Conservation (phyloP, 2,113 vertebrate genomes). For the Pelvicachromis taeniatus region DNA sequence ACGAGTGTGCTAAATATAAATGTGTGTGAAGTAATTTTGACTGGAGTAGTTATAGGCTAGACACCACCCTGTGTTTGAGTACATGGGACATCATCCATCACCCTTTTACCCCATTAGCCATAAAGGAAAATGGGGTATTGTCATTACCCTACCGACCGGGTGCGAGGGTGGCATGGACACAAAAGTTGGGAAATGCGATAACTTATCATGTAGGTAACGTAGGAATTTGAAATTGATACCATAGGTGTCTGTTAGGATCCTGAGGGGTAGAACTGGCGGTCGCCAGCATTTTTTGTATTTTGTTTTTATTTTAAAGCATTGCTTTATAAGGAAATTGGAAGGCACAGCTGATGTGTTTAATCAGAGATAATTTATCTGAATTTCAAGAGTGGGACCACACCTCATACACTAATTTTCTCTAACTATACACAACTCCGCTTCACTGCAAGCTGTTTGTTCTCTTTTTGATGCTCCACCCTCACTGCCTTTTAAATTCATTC, state of each 20-base stretch:
- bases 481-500: neutral
- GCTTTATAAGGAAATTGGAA: neutral
- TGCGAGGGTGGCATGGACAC: neutral
- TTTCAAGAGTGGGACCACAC: neutral
- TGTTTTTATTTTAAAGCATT: neutral
- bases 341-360: neutral
- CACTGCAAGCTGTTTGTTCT: neutral
- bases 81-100: neutral
- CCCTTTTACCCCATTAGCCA: neutral
- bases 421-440: neutral
- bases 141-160: neutral
- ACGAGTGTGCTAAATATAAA: constrained; percentile 2
- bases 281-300: neutral
- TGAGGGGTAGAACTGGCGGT: neutral
- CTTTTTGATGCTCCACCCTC: neutral
- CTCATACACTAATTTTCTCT: neutral
- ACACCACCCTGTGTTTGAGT: neutral
- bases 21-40: constrained; percentile 5
- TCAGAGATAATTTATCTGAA: neutral
- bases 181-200: neutral
- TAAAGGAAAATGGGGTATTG: neutral
- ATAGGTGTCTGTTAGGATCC: neutral
- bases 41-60: neutral
- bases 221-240: neutral
- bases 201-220: neutral